Base-by-base conservation (phyloP, 2,888 invertebrate genomes). In the Mythimna vitellina region DNA sequence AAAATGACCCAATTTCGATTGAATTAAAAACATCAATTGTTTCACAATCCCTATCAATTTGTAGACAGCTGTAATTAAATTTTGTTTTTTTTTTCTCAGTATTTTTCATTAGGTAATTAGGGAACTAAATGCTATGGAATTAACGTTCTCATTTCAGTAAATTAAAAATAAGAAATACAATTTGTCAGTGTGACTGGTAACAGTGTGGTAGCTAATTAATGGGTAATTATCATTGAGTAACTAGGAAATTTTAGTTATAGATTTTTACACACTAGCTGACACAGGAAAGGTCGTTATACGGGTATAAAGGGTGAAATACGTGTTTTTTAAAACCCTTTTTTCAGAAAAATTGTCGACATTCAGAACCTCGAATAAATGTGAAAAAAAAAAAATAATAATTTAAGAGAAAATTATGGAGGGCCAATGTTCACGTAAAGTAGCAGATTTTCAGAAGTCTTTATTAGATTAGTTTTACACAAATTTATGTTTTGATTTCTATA, bases 51-150 rank as follows among this genome's bases (percentile, higher is more conserved):
- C 49, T 3, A 14, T 65, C 20, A 49, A 49, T 65, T 65, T 20
- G 22, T 62, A 8, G 46, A 35, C 8, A 65, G 22, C 10, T 38
- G 22, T 75, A 65, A 75, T 76, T 72, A 49, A 5, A 17, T 5
- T 12, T 17, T 22, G 0, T 38, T 14, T 46, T 46, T 20, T 32
- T 61, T 3, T 12, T 42, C n/a, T 1, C 20, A 7, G 17, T 49
- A 20, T 20, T 29, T 42, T 71, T 42, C 6, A 17, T 42, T 53
- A 2, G 12, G 0, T n/a, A 7, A 14, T 10, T n/a, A 35, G 6
- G 2, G 6, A 20, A 5, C 22, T 8, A 2, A 12, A 8, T 58
- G n/a, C n/a, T 71, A 46, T 49, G 17, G 14, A 57, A 57, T 70
- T 49, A 70, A 49, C 1, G 10, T 49, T 49, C 6, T 49, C 3